phyloP scores from a whole-genome alignment of 2,888 invertebrate genomes.

The Standfussiana lucernea region DNA sequence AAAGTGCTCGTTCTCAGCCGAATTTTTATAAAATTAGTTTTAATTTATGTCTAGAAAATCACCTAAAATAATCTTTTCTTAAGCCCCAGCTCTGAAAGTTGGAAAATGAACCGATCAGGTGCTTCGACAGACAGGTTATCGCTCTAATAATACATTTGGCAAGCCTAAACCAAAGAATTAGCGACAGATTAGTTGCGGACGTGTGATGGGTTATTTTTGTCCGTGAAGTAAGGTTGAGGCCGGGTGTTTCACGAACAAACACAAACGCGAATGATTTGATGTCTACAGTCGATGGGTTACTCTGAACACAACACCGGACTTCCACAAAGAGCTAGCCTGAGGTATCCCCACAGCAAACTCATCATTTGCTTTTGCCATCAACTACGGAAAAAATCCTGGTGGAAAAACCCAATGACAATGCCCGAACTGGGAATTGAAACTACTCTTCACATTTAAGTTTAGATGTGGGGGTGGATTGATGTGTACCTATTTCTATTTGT shows the following conservation, averaged over 20 bases:
- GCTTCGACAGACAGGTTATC: slow-evolving; percentile 68
- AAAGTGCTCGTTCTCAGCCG: neutral
- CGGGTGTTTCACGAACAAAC: slow-evolving; percentile 67
- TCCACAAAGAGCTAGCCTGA: neutral
- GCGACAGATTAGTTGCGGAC: slow-evolving; percentile 76
- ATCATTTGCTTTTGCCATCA: neutral
- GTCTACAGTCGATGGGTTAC: slow-evolving; percentile 3
- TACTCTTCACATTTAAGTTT: slow-evolving; percentile 20
- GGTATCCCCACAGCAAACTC: neutral
- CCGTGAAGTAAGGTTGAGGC: slow-evolving; percentile 80
- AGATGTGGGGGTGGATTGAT: slow-evolving; percentile 8
- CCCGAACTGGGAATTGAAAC: neutral
- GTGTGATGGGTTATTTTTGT: slow-evolving; percentile 78
- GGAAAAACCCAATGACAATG: neutral
- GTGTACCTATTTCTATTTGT: neutral
- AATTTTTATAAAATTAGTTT: neutral
- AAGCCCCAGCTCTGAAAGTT: slow-evolving; percentile 16
- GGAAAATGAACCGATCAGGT: slow-evolving; percentile 61
- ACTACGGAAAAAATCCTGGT: neutral
- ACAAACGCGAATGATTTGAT: slow-evolving; percentile 38
- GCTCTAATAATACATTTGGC: slow-evolving; percentile 77
- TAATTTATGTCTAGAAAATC: neutral
- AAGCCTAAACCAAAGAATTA: slow-evolving; percentile 75
- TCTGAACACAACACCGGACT: neutral
- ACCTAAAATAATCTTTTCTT: neutral